These are phyloP conservation scores for Lateolabrax maculatus DNA, from an alignment of 2,797 vertebrate species.

Conservation along the genomic window DNA sequence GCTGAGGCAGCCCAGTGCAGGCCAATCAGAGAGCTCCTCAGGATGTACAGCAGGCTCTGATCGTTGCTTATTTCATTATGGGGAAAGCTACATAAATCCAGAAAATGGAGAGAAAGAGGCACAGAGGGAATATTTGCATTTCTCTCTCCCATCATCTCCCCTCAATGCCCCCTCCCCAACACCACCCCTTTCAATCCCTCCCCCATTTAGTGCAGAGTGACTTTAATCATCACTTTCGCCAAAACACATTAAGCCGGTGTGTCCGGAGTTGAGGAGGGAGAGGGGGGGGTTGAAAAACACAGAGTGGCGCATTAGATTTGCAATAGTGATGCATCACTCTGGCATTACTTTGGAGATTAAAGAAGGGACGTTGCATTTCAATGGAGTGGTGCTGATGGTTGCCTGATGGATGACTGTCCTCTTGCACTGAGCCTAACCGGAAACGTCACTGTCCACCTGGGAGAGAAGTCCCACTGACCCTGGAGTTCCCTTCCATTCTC, in stretches of 20 bases:
- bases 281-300: constrained; percentile 67
- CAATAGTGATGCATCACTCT: constrained; percentile 86
- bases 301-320: constrained; percentile 84
- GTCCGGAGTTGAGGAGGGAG: constrained; percentile 76
- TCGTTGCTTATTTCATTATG: constrained; percentile 86
- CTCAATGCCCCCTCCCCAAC: constrained; percentile 49
- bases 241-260: constrained; percentile 87
- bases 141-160: constrained; percentile 75
- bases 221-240: constrained; percentile 88
- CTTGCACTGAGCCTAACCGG: constrained; percentile 41
- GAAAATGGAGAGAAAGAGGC: constrained; percentile 81
- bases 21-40: constrained; percentile 70
- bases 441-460: constrained; percentile 41
- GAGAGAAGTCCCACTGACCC: constrained; percentile 50
- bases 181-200: constrained; percentile 71
- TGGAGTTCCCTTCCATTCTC: constrained; percentile 23
- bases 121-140: constrained; percentile 85
- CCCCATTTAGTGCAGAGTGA: constrained; percentile 83
- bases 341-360: constrained; percentile 88
- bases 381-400: constrained; percentile 72
- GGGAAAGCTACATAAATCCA: constrained; percentile 86
- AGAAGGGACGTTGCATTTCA: constrained; percentile 85
- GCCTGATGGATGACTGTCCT: constrained; percentile 80
- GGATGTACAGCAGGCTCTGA: constrained; percentile 78
- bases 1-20: constrained; percentile 52